These are phyloP conservation scores for Ectemnius continuus DNA, from an alignment of 2,888 invertebrate genomes.

Conservation along the genomic window DNA sequence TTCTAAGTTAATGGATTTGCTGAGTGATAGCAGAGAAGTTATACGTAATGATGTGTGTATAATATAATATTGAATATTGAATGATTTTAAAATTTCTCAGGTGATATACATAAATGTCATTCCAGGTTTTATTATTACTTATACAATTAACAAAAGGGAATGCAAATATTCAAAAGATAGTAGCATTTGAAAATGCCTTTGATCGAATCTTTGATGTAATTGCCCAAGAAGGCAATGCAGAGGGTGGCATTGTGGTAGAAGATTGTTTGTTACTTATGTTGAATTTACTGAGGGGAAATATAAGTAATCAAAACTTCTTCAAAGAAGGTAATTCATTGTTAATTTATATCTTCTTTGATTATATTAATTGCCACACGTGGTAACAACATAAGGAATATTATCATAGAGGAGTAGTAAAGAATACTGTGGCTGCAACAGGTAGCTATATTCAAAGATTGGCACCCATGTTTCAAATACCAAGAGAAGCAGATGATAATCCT, in stretches of 20 bases:
- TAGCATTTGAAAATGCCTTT: conserved; percentile 99
- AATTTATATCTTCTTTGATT: neutral
- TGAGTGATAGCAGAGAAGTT: conserved; percentile 96
- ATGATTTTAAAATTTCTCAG: too few relatives aligned
- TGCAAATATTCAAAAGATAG: conserved; percentile 98
- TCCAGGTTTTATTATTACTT: conserved; percentile 88
- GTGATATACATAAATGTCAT: neutral
- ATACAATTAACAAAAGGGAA: conserved; percentile 96
- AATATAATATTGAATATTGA: neutral
- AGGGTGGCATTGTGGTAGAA: conserved; percentile 98
- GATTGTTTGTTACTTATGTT: conserved; percentile 96
- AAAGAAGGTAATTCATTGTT: conserved; percentile 85
- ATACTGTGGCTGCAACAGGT: conserved; percentile 75
- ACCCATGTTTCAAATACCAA: conserved; percentile 91
- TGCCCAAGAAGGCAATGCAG: conserved; percentile 92
- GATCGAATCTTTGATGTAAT: conserved; percentile 97
- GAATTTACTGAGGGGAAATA: conserved; percentile 95
- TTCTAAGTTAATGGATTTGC: conserved; percentile 97
- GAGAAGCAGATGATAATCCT: conserved; percentile 83
- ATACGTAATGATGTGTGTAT: conserved; percentile 92
- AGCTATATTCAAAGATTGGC: conserved; percentile 94
- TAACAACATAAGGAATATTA: conserved; percentile 1
- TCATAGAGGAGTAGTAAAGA: conserved; percentile 24
- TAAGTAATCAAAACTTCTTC: conserved; percentile 98
- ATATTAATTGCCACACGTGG: neutral